Evolutionary conservation across 2,113 vertebrate genomes (phyloP).

Genomic region (Telmatochromis sp.): DNA sequence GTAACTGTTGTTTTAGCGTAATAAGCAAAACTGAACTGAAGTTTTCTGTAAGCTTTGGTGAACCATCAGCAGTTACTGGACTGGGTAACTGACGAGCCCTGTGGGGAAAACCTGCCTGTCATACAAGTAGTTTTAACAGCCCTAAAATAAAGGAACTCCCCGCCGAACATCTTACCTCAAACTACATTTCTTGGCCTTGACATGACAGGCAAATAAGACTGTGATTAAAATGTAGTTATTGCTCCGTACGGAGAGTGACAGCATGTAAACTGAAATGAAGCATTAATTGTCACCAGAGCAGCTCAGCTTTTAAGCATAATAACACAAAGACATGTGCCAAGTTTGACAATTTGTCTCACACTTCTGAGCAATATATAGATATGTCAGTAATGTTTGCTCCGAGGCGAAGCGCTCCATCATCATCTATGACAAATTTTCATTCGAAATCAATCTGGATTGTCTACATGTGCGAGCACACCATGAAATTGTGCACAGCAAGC

Average conservation of each 20-base stretch:
- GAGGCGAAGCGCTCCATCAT: neutral
- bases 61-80: slow-evolving; percentile 7
- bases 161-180: neutral
- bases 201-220: slow-evolving; percentile 17
- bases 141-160: slow-evolving; percentile 5
- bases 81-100: slow-evolving; percentile 23
- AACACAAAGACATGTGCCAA: neutral
- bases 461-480: neutral
- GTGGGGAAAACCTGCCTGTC: slow-evolving; percentile 22
- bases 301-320: slow-evolving; percentile 6
- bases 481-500: neutral
- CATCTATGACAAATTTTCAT: neutral
- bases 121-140: slow-evolving; percentile 26
- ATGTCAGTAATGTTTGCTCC: neutral
- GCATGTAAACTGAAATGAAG: neutral
- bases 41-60: slow-evolving; percentile 14
- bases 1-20: neutral
- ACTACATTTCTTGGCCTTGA: slow-evolving; percentile 9
- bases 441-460: neutral
- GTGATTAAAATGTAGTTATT: slow-evolving; percentile 41
- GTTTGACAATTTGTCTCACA: slow-evolving; percentile 15
- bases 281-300: neutral
- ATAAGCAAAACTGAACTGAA: neutral
- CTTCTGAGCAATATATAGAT: neutral
- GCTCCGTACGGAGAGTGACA: neutral